Conservation (phyloP, 2,797 vertebrate genomes). For the Crenuchus spilurus region DNA sequence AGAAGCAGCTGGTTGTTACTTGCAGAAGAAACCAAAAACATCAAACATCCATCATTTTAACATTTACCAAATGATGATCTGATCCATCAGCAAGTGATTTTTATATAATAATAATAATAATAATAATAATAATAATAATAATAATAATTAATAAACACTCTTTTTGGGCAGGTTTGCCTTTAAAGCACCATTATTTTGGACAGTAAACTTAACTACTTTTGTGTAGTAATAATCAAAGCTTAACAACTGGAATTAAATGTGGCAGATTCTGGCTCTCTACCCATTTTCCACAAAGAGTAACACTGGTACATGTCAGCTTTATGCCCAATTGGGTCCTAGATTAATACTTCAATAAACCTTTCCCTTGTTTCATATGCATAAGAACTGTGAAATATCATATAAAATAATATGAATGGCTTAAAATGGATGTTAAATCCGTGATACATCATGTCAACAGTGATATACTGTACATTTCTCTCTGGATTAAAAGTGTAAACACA, state of each 20-base stretch:
- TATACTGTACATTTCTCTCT: conserved; percentile 30
- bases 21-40: not conserved
- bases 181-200: not conserved
- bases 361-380: conserved; percentile 4
- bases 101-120: not conserved
- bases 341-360: too few species aligned
- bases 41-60: not conserved
- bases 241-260: too few species aligned
- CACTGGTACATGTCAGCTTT: too few species aligned
- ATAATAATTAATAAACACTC: not conserved
- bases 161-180: not conserved
- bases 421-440: conserved; percentile 1
- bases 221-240: too few species aligned
- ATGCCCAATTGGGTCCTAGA: too few species aligned
- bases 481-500: conserved; percentile 35
- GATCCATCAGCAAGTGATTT: not conserved
- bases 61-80: not conserved
- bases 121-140: not conserved
- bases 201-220: not conserved
- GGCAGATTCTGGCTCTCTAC: too few species aligned
- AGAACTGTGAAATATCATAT: not conserved
- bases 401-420: conserved; percentile 22
- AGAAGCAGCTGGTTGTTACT: not conserved
- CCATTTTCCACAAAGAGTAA: too few species aligned
- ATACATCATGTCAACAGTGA: conserved; percentile 18